A percentile compares a stretch with the other conserved stretches of the same genome.
Conservation (phyloP, 1,140 invertebrate genomes). For the Leptinotarsa texana region DNA sequence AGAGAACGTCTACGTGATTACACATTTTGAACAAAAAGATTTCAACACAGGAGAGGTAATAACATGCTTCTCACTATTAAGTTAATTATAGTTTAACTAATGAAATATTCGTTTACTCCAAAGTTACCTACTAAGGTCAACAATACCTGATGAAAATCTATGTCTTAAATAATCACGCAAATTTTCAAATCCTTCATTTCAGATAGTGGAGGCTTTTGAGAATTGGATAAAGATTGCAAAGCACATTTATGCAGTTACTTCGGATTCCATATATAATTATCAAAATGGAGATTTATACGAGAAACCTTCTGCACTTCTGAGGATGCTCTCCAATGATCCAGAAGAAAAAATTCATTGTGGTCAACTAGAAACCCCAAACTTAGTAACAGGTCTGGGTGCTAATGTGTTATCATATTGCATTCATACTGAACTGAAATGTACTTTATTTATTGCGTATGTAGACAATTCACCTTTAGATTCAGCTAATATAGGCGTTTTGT, state of each 20-base stretch:
- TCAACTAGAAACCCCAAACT: constrained; percentile 45
- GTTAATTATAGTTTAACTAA: too few relatives aligned
- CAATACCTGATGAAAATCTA: too few relatives aligned
- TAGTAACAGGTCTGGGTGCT: constrained; percentile 45
- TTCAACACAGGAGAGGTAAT: constrained; percentile 38
- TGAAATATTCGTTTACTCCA: too few relatives aligned
- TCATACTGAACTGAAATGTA: constrained; percentile 34
- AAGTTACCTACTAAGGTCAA: too few relatives aligned
- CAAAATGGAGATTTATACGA: constrained; percentile 28
- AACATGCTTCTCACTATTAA: constrained; percentile 3
- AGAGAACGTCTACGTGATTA: constrained; percentile 29
- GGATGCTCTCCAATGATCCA: constrained; percentile 33
- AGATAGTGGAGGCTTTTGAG: constrained; percentile 42
- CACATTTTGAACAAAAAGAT: constrained; percentile 39
- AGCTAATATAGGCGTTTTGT: constrained; percentile 40
- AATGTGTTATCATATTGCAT: constrained; percentile 44
- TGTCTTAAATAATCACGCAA: too few relatives aligned
- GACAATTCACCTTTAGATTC: constrained; percentile 46
- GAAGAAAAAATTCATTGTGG: constrained; percentile 30
- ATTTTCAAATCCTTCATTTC: constrained; percentile 19
- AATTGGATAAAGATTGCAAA: constrained; percentile 38
- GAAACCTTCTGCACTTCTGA: constrained; percentile 32
- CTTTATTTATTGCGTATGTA: constrained; percentile 43
- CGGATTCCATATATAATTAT: constrained; percentile 36
- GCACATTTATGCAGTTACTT: constrained; percentile 43